These are phyloP conservation scores for Meloidogyne exigua DNA, from an alignment of 1,140 invertebrate genomes.

Conservation along the genomic window DNA sequence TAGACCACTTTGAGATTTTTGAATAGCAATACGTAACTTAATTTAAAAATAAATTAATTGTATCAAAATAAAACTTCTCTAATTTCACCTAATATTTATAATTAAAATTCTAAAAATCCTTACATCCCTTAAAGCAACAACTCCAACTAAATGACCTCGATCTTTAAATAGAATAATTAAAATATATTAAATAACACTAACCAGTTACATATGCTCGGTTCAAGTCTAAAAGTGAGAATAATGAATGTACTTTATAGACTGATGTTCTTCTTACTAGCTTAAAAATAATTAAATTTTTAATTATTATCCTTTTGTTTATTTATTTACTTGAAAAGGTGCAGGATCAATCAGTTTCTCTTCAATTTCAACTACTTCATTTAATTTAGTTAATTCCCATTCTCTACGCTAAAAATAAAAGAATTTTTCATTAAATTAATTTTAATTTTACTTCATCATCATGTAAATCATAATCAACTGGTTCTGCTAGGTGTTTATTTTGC, in stretches of 20 bases:
- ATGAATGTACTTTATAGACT: conserved; percentile 87
- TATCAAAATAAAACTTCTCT: too few species aligned
- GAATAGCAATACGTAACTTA: conserved; percentile 53
- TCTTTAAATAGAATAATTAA: conserved; percentile 65
- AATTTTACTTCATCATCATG: conserved; percentile 50
- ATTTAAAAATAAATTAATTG: not conserved
- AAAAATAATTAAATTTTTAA: not conserved
- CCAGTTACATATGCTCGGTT: conserved; percentile 92
- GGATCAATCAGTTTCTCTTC: conserved; percentile 87
- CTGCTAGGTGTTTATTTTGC: conserved; percentile 31
- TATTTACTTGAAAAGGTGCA: conserved; percentile 81
- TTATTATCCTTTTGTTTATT: not conserved
- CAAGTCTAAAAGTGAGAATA: conserved; percentile 93
- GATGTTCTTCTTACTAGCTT: conserved; percentile 86
- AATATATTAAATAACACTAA: not conserved
- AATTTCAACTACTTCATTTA: conserved; percentile 78
- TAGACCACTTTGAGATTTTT: conserved; percentile 46
- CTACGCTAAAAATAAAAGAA: conserved; percentile 39
- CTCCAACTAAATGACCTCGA: conserved; percentile 88
- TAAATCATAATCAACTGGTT: conserved; percentile 53
- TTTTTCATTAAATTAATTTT: conserved; percentile 2
- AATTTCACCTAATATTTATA: too few species aligned
- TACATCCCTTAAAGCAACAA: conserved; percentile 92
- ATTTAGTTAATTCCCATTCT: conserved; percentile 65
- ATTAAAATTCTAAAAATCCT: conserved; percentile 26